These are phyloP conservation scores for Xylocampa areola DNA, from an alignment of 2,888 invertebrate species.

Conservation along the genomic window DNA sequence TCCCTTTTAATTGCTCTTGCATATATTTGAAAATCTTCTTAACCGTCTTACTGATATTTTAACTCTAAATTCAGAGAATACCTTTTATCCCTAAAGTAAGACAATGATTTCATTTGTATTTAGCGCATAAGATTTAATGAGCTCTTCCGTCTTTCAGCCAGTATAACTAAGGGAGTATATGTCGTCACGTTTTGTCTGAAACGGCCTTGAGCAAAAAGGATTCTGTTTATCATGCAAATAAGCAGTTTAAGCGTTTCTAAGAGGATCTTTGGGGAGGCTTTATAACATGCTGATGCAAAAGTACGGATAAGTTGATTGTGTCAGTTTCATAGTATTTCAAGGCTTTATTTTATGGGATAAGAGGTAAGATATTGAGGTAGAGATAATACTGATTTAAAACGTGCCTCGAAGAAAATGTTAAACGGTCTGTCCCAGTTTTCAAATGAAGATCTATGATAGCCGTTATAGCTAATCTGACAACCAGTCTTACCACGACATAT, in stretches of 20 bases:
- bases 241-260: constrained; percentile 48
- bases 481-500: too few species aligned
- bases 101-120: constrained; percentile 41
- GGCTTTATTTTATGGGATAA: too few species aligned
- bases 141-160: constrained; percentile 22
- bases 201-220: constrained; percentile 41
- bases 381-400: too few species aligned
- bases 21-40: background rate
- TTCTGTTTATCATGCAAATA: constrained; percentile 54
- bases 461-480: too few species aligned
- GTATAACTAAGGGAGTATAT: constrained; percentile 36
- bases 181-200: constrained; percentile 39
- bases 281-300: constrained; percentile 29
- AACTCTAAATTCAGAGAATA: background rate
- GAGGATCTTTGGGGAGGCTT: constrained; percentile 29
- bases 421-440: too few species aligned
- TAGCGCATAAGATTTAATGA: constrained; percentile 45
- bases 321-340: constrained; percentile 21
- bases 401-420: too few species aligned
- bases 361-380: too few species aligned
- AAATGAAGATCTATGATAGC: too few species aligned
- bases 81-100: constrained; percentile 9
- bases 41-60: background rate
- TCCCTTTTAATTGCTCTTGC: too few species aligned
- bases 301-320: constrained; percentile 34